Percentiles rank a stretch among this genome's conserved stretches.
These are phyloP conservation scores for Epizoanthus rinbou DNA, from an alignment of 92 coral and sea anemone species.

Conservation along the genomic window DNA sequence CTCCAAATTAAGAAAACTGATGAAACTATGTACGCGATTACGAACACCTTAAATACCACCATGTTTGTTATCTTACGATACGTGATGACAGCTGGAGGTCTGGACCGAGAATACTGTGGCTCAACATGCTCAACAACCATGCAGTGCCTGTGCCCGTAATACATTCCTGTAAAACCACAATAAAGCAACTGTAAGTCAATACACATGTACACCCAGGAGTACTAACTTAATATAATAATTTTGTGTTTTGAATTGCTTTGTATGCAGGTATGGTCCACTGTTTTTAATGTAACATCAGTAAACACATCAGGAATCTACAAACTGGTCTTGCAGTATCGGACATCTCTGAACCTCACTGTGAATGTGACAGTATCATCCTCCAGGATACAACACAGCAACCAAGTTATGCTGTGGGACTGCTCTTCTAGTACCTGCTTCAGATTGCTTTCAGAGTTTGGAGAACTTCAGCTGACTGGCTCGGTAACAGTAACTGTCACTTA, in stretches of 20 bases:
- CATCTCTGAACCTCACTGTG: constrained; percentile 43
- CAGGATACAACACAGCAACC: not conserved
- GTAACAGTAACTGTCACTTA: constrained; percentile 67
- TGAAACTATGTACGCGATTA: too few species aligned
- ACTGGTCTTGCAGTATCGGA: constrained; percentile 62
- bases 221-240: not conserved
- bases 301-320: constrained; percentile 56
- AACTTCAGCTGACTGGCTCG: constrained; percentile 43
- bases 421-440: constrained; percentile 14
- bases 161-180: too few species aligned
- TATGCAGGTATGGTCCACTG: constrained; percentile 12
- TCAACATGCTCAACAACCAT: too few species aligned
- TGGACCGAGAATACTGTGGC: too few species aligned
- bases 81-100: too few species aligned
- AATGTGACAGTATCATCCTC: constrained; percentile 39
- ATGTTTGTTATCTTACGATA: too few species aligned
- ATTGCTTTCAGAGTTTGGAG: constrained; percentile 17
- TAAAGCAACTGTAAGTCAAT: too few species aligned
- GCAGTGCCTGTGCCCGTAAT: too few species aligned
- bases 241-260: not conserved
- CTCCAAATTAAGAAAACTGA: too few species aligned
- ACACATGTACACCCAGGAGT: too few species aligned
- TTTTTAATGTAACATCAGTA: constrained; percentile 5
- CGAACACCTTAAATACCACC: too few species aligned
- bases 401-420: constrained; percentile 5